Conservation (phyloP, 53 echinoderm and acorn worm species). For the Henricia sp. region DNA sequence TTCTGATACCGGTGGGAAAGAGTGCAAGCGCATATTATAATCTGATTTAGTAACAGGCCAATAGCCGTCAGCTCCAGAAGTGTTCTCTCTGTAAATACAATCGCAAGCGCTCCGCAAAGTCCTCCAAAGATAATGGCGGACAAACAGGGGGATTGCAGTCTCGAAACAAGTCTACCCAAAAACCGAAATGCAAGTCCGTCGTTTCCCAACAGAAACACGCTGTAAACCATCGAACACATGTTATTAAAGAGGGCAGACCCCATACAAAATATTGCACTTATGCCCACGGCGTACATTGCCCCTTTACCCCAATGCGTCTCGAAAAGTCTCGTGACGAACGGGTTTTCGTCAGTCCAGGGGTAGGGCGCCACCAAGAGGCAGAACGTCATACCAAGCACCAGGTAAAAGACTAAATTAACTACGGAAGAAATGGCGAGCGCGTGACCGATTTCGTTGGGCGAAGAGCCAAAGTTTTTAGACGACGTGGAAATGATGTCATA, state of each 20-base stretch:
- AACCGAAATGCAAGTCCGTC: constrained; percentile 56
- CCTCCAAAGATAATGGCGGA: constrained; percentile 30
- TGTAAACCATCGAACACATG: constrained; percentile 52
- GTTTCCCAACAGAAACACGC: constrained; percentile 50
- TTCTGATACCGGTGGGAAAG: constrained; percentile 57
- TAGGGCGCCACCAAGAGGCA: constrained; percentile 60
- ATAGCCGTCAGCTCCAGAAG: constrained; percentile 63
- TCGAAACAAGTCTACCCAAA: constrained; percentile 37
- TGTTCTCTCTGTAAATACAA: constrained; percentile 1
- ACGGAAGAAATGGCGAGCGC: constrained; percentile 58
- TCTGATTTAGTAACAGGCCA: constrained; percentile 47
- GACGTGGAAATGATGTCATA: constrained; percentile 73
- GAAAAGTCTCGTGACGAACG: constrained; percentile 42
- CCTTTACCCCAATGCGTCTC: neutral
- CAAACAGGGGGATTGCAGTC: constrained; percentile 39
- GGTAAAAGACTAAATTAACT: constrained; percentile 46
- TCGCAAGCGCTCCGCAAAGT: constrained; percentile 22
- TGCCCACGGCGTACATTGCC: constrained; percentile 42
- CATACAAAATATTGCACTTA: constrained; percentile 44
- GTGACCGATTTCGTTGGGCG: constrained; percentile 31
- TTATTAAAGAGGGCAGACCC: constrained; percentile 61
- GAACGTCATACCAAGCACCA: constrained; percentile 44
- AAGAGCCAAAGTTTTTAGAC: constrained; percentile 30
- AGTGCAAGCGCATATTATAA: constrained; percentile 49
- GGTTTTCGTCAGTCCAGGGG: constrained; percentile 4